Base-by-base conservation (phyloP, 35 echinoderm and acorn worm species). In the Stichopus chloronotus region DNA sequence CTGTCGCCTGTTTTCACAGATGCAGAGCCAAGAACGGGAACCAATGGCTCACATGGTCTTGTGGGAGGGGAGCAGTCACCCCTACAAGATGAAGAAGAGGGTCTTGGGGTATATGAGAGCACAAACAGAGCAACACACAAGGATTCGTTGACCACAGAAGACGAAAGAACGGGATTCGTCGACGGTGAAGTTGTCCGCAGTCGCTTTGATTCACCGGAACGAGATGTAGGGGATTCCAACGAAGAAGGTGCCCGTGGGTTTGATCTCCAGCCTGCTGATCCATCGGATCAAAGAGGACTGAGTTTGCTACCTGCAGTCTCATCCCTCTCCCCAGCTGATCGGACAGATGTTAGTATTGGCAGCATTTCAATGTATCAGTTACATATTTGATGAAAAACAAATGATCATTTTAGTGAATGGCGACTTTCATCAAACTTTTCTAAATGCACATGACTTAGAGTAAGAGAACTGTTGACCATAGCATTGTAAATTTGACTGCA, bases 201-300 rank as follows among this genome's bases (percentile, higher is more conserved):
- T 19, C 86, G 76, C 59, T n/a, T 83, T 57, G 13, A 9, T 10
- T 7, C 30, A 53, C 2, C 9, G 16, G 52, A 8, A 89, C 59
- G 16, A 17, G 87, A 89, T 71, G 17, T 30, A 5, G 52, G 0
- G 72, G 72, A 43, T 43, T 43, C 30, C 30, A 43, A 53, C 1
- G 72, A 54, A 22, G 76, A 58, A 19, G 90, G n/a, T 30, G 90
- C 20, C 17, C 87, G 93, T 3, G 97, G 95, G 11, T 96, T 96
- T 92, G 89, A 91, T 30, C 92, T 98, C 63, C 95, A 96, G 16
- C 97, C 97, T 55, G 95, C 93, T 23, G 78, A 60, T 76, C 25
- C 20, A 72, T 79, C 76, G 80, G 97, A 95, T 76, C 12, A 52
- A 5, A 96, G 93, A 84, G 97, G 93, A 5, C 94, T 95, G 93